Base-by-base conservation (phyloP, 2,113 vertebrate genomes). In the Pavo muticus region DNA sequence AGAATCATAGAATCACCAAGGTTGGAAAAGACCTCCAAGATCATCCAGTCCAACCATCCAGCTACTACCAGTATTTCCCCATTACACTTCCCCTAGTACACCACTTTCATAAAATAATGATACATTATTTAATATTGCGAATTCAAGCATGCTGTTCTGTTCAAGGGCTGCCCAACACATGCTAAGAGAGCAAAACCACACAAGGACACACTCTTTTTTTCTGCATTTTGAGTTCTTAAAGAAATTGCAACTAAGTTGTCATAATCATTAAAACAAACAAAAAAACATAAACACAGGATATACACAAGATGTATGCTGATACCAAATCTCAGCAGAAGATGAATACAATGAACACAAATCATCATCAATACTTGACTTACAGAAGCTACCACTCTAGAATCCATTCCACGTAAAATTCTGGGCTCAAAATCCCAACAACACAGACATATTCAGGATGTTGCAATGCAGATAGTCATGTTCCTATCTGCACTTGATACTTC, bases 371-470 rank as follows among this genome's bases (percentile, higher is more conserved):
- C 18, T 71, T 32, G 52, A 12, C 54, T 87, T 65, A 69, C 15
- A 21, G 68, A 78, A 27, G 12, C 59, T 30, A 64, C 25, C 21
- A 48, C 0, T 1, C 42, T 65, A 71, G 76, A 92, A 77, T 82
- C n/a, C 24, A 57, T 72, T 78, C 27, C 45, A 78, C 71, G 72
- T 15, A 21, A 37, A 81, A 23, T 44, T 91, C 47, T 56, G 42
- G 3, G 14, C 42, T 78, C 23, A 27, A 70, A 63, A 77, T 14
- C 5, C 11, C 59, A 68, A 71, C 27, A 73, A 12, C 19, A 32
- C 7, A 68, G 11, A 6, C 37, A 81, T 7, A 17, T 67, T 54
- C 15, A 56, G 10, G 18, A 67, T 0, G 0, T 50, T 2, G 2
- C 39, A 35, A 8, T 8, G 5, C 13, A 65, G 27, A 39, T 60